Percentiles rank a stretch among this genome's conserved stretches.
These are phyloP conservation scores for Conus canariensis DNA, from an alignment of 2,888 invertebrate genomes.

Conservation along the genomic window DNA sequence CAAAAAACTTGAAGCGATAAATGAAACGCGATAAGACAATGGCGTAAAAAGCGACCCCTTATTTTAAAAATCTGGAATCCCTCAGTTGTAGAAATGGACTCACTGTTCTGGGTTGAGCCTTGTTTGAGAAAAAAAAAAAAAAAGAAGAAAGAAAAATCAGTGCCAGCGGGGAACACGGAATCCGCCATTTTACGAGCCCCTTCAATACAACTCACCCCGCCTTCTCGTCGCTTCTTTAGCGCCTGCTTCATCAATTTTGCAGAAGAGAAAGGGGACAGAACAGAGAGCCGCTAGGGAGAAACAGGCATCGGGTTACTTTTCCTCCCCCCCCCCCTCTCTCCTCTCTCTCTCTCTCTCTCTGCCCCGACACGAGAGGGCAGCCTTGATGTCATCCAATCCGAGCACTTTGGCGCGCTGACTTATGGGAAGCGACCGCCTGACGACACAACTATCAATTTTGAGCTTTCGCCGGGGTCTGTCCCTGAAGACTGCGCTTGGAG, in stretches of 20 bases:
- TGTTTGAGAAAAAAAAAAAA: no score
- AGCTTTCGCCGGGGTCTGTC: constrained; percentile 22
- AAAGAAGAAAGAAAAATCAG: no score
- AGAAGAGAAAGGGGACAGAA: neutral
- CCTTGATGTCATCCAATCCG: constrained; percentile 41
- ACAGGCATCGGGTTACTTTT: neutral
- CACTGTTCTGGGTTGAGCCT: no score
- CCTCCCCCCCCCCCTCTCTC: neutral
- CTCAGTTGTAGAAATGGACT: no score
- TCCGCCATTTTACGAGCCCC: neutral
- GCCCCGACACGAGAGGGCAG: neutral
- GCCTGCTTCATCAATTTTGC: constrained; percentile 18
- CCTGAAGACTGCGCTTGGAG: neutral
- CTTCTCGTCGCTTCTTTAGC: neutral
- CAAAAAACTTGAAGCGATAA: no score
- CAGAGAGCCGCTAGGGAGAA: constrained; percentile 10
- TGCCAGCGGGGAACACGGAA: neutral
- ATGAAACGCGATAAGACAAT: no score
- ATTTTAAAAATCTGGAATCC: no score
- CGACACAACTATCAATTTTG: constrained; percentile 39
- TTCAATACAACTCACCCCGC: neutral
- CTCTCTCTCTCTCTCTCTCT: no score
- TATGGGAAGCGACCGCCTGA: constrained; percentile 30
- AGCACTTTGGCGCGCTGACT: constrained; percentile 35
- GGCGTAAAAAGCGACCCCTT: no score